Evolutionary conservation across 2,113 vertebrate species (phyloP).

Genomic region (Ophthalmolycus amberensis): DNA sequence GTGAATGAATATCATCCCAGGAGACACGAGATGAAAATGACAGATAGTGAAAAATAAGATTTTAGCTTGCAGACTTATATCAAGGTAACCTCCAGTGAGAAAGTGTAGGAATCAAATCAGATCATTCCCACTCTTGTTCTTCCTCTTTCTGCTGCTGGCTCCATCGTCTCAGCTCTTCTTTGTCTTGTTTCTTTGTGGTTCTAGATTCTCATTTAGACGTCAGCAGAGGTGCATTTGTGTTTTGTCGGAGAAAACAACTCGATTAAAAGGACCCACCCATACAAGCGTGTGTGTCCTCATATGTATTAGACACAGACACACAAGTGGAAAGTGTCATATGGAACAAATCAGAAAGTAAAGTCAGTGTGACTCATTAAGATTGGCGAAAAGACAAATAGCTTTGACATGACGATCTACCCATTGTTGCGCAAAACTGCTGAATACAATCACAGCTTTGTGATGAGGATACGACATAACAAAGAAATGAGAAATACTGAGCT

Average conservation of each 20-base stretch:
- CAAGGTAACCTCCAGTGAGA: slow-evolving; percentile 55
- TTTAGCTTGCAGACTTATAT: slow-evolving; percentile 45
- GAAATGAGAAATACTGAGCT: neutral
- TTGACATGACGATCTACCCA: neutral
- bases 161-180: slow-evolving; percentile 10
- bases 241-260: neutral
- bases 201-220: slow-evolving; percentile 8
- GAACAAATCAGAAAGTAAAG: slow-evolving; percentile 9
- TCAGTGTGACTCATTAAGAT: slow-evolving; percentile 8
- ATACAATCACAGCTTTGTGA: slow-evolving; percentile 22
- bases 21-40: slow-evolving; percentile 55
- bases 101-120: slow-evolving; percentile 20
- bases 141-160: neutral
- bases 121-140: slow-evolving; percentile 23
- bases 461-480: neutral
- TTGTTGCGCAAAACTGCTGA: neutral
- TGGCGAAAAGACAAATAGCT: neutral
- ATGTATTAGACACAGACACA: neutral
- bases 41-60: slow-evolving; percentile 53
- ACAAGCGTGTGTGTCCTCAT: neutral
- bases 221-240: slow-evolving; percentile 16
- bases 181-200: slow-evolving; percentile 15
- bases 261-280: neutral
- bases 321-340: neutral
- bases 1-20: slow-evolving; percentile 26